phyloP scores from a whole-genome alignment of 2,797 vertebrate genomes.

The Odontamblyopus lacepedii region DNA sequence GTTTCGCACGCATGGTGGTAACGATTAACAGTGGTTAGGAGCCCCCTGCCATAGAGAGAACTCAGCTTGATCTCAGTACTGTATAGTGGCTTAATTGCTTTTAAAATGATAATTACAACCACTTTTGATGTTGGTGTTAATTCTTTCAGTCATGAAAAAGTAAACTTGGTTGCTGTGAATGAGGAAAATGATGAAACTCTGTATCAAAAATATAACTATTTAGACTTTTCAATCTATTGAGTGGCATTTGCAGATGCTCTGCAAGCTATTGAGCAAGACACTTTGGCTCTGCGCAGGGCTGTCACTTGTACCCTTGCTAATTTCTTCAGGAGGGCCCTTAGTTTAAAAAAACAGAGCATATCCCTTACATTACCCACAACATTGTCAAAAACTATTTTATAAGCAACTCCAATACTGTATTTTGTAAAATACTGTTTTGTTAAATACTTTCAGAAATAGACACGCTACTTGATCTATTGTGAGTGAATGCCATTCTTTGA shows the following conservation, averaged over 20 bases:
- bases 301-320: too few species aligned
- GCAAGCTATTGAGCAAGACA: too few species aligned
- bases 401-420: too few species aligned
- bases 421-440: too few species aligned
- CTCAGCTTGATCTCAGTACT: slow-evolving; percentile 44
- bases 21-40: slow-evolving; percentile 55
- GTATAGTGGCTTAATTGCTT: slow-evolving; percentile 37
- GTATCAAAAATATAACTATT: background rate
- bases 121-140: slow-evolving; percentile 57
- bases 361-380: too few species aligned
- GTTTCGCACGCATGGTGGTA: slow-evolving; percentile 58
- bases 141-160: slow-evolving; percentile 45
- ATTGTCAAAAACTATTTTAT: too few species aligned
- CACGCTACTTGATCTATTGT: too few species aligned
- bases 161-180: background rate
- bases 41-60: slow-evolving; percentile 31
- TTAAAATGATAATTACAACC: slow-evolving; percentile 64
- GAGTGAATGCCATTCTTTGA: too few species aligned
- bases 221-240: background rate
- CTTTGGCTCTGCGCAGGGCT: too few species aligned
- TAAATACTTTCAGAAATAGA: too few species aligned
- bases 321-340: too few species aligned
- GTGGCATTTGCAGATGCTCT: background rate
- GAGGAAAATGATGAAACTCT: background rate
- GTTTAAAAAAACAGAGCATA: too few species aligned